Evolutionary conservation across 1,140 invertebrate genomes (phyloP).

Genomic region (Philotrypesis tridentata): DNA sequence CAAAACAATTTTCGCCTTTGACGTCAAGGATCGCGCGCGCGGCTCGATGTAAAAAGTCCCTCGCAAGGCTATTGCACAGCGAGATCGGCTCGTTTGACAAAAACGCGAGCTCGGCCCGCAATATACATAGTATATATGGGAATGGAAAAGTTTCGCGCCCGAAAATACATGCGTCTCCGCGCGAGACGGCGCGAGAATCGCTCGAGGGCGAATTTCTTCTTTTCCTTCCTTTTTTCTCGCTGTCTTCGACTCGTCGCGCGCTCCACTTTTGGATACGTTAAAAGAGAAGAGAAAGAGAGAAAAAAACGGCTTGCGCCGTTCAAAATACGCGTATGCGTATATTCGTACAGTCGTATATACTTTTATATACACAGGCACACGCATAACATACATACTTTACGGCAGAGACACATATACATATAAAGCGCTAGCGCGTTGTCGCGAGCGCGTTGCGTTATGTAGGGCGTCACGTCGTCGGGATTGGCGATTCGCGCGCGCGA

Average conservation of each 20-base stretch:
- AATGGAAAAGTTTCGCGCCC: neutral
- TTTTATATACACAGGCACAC: too few species aligned
- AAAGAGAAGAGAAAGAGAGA: neutral
- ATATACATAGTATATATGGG: neutral
- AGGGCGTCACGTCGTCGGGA: constrained; percentile 11
- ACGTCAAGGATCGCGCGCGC: constrained; percentile 18
- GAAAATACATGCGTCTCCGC: neutral
- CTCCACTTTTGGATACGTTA: constrained; percentile 9
- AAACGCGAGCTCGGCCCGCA: neutral
- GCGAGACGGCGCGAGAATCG: neutral
- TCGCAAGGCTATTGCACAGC: neutral
- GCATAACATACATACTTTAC: too few species aligned
- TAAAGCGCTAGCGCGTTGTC: neutral
- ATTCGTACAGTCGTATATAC: too few species aligned
- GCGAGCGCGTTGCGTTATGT: constrained; percentile 12
- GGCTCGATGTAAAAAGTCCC: neutral
- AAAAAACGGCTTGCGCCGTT: neutral
- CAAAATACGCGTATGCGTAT: neutral
- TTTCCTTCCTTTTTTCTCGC: neutral
- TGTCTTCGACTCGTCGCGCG: neutral
- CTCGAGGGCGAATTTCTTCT: neutral
- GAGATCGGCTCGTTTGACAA: neutral
- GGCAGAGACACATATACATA: neutral
- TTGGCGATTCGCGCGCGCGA: constrained; percentile 17
- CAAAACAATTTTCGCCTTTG: constrained; percentile 36